Evolutionary conservation across 2,797 vertebrate species (phyloP).

Genomic region (Yasuhikotakia modesta): DNA sequence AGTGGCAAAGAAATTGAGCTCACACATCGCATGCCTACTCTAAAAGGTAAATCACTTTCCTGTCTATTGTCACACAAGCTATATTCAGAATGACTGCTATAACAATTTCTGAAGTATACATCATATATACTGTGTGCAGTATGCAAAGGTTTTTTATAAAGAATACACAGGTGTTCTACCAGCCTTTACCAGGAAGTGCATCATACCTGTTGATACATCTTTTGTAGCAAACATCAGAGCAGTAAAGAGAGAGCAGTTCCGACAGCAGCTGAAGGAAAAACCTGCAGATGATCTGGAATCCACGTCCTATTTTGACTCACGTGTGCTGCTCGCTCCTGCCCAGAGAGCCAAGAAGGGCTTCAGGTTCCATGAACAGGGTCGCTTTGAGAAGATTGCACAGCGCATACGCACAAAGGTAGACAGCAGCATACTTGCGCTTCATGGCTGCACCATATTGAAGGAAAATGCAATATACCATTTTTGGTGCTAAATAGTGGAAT

Average conservation of each 20-base stretch:
- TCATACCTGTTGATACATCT: too few species aligned
- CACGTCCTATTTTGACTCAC: conserved; percentile 92
- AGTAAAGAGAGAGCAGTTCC: conserved; percentile 96
- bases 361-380: conserved; percentile 94
- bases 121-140: too few species aligned
- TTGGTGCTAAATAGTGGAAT: too few species aligned
- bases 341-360: conserved; percentile 87
- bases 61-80: not conserved
- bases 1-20: conserved; percentile 94
- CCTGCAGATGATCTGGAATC: conserved; percentile 94
- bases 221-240: conserved; percentile 90
- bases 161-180: too few species aligned
- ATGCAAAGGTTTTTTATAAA: too few species aligned
- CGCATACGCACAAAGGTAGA: conserved; percentile 93
- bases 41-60: conserved; percentile 77
- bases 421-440: not conserved
- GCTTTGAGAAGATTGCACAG: conserved; percentile 98
- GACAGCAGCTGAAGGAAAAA: conserved; percentile 94
- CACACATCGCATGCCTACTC: conserved; percentile 95
- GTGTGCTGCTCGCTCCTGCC: conserved; percentile 81
- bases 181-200: too few species aligned
- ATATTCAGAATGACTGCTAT: not conserved
- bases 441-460: too few species aligned
- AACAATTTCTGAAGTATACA: not conserved
- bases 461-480: too few species aligned